phyloP scores from a whole-genome alignment of 2,113 vertebrate species.

The Dolichallabes microphthalmus region DNA sequence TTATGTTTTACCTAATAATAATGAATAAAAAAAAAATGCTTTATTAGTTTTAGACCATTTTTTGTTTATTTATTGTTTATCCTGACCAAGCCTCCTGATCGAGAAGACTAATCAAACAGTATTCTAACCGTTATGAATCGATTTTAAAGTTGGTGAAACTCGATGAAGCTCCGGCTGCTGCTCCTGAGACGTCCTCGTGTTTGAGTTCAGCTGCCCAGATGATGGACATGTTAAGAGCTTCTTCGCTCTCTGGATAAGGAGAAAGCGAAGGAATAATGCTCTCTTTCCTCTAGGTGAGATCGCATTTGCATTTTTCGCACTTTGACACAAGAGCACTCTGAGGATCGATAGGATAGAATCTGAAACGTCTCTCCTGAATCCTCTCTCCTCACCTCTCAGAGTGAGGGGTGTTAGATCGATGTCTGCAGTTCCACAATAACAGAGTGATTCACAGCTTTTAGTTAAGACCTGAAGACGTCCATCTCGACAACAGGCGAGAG shows the following conservation, averaged over 20 bases:
- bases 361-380: conserved; percentile 55
- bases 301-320: conserved; percentile 54
- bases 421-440: conserved; percentile 54
- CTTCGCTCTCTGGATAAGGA: neutral
- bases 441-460: conserved; percentile 42
- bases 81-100: neutral
- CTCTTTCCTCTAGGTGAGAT: neutral
- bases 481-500: neutral
- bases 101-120: neutral
- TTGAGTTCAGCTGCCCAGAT: conserved; percentile 3
- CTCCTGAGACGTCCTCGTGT: neutral
- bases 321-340: conserved; percentile 60
- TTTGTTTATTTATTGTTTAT: neutral
- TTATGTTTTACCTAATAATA: no score
- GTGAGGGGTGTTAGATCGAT: conserved; percentile 57
- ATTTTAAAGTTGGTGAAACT: neutral
- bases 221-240: conserved; percentile 18
- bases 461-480: conserved; percentile 20
- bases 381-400: conserved; percentile 58
- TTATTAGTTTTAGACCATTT: no score
- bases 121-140: neutral
- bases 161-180: neutral
- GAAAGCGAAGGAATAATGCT: neutral
- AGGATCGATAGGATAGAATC: conserved; percentile 59
- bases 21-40: no score